Evolutionary conservation across 2,888 invertebrate genomes (phyloP).

Genomic region (Lamellibrachia satsuma): DNA sequence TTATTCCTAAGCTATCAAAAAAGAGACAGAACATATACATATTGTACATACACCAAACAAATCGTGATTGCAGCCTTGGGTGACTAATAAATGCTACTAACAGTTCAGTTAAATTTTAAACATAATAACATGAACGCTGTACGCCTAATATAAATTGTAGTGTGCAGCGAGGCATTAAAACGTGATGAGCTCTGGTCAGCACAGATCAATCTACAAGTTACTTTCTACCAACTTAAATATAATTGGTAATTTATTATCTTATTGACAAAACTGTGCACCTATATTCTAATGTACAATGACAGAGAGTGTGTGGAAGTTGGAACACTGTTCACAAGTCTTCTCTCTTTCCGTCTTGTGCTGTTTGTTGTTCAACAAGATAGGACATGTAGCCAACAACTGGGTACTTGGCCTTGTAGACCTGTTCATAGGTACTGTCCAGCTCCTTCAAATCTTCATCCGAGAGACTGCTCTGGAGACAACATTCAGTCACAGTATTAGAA

Average conservation of each 20-base stretch:
- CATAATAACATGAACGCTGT: neutral
- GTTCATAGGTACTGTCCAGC: conserved; percentile 55
- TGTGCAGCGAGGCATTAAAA: neutral
- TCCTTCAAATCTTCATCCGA: conserved; percentile 50
- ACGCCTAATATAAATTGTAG: neutral
- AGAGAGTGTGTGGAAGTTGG: neutral
- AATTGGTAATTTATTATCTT: neutral
- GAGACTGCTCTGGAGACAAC: conserved; percentile 51
- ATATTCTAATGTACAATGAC: neutral
- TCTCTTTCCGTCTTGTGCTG: neutral
- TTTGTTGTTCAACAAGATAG: neutral
- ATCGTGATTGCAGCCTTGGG: too few relatives aligned
- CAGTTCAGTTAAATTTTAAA: too few relatives aligned
- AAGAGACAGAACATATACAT: too few relatives aligned
- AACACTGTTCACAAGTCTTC: neutral
- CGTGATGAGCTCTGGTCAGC: neutral
- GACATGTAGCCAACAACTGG: conserved; percentile 61
- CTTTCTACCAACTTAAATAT: neutral
- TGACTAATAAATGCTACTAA: too few relatives aligned
- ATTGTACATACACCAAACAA: too few relatives aligned
- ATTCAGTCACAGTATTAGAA: neutral
- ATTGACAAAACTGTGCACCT: neutral
- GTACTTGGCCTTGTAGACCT: conserved; percentile 60
- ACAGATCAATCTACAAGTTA: neutral
- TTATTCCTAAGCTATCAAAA: too few relatives aligned